Percentiles rank a stretch among this genome's conserved stretches.
Evolutionary conservation across 1,140 invertebrate genomes (phyloP).

Genomic region (Camponotus vicinus): DNA sequence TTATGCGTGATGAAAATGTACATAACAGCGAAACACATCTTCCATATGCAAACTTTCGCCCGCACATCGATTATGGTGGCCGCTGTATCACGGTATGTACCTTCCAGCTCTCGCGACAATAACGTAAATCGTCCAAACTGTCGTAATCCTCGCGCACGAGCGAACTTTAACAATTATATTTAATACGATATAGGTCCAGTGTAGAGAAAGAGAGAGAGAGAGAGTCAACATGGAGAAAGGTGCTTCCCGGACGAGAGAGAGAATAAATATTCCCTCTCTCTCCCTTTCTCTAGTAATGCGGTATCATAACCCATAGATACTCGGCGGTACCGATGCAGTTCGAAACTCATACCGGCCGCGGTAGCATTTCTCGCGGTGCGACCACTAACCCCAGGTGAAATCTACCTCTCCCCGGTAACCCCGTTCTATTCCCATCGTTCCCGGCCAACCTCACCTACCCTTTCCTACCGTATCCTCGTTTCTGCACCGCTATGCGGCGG

Average conservation of each 20-base stretch:
- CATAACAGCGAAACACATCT: background rate
- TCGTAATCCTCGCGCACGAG: constrained; percentile 78
- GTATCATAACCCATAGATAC: constrained; percentile 79
- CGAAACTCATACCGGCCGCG: constrained; percentile 74
- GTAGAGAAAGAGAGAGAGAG: background rate
- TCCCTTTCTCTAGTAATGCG: background rate
- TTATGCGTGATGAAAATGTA: background rate
- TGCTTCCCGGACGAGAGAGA: background rate
- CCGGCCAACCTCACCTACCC: constrained; percentile 61
- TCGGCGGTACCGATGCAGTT: constrained; percentile 76
- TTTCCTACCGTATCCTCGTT: constrained; percentile 50
- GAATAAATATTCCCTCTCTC: background rate
- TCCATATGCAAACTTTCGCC: constrained; percentile 28
- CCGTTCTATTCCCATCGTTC: constrained; percentile 69
- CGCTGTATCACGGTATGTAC: background rate
- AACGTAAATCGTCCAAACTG: constrained; percentile 81
- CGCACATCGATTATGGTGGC: constrained; percentile 50
- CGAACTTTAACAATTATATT: constrained; percentile 85
- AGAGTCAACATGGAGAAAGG: background rate
- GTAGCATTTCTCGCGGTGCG: constrained; percentile 63
- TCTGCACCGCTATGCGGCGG: constrained; percentile 77
- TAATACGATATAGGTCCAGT: constrained; percentile 81
- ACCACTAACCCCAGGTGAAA: constrained; percentile 81
- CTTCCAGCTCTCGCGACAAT: constrained; percentile 68
- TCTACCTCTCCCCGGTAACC: constrained; percentile 74